Conservation (phyloP, 92 coral and sea anemone species). For the Parazoanthus atlanticus region DNA sequence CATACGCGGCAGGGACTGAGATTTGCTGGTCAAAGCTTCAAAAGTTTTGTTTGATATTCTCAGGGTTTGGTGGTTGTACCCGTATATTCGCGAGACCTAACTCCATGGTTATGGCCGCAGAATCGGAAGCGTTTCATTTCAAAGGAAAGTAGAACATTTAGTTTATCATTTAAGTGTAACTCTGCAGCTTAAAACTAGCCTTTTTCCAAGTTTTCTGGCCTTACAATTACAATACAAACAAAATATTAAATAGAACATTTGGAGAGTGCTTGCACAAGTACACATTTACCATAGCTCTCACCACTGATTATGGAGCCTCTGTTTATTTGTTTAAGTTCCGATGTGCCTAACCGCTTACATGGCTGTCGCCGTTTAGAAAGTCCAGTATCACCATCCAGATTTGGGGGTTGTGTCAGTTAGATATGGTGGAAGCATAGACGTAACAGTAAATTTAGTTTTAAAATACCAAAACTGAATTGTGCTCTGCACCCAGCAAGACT, state of each 20-base stretch:
- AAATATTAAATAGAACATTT: neutral
- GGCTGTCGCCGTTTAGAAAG: too few relatives aligned
- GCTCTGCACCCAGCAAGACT: neutral
- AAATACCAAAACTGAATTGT: neutral
- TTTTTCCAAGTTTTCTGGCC: neutral
- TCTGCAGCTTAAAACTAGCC: conserved; percentile 2
- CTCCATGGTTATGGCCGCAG: neutral
- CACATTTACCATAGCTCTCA: neutral
- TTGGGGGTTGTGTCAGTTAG: too few relatives aligned
- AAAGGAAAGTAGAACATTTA: neutral
- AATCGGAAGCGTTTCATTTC: neutral
- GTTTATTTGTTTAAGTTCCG: too few relatives aligned
- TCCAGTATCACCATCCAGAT: too few relatives aligned
- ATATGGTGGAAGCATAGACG: too few relatives aligned
- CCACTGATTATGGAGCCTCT: too few relatives aligned
- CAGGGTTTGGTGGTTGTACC: neutral
- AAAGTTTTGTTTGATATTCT: neutral
- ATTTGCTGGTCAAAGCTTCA: neutral
- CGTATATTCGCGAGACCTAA: neutral
- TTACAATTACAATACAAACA: neutral
- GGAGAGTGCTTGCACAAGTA: neutral
- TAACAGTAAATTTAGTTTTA: too few relatives aligned
- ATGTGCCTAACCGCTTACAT: too few relatives aligned
- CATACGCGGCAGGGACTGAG: conserved; percentile 15
- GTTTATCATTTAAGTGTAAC: neutral